phyloP scores from a whole-genome alignment of 2,888 invertebrate genomes.

The Dioctria rufipes region DNA sequence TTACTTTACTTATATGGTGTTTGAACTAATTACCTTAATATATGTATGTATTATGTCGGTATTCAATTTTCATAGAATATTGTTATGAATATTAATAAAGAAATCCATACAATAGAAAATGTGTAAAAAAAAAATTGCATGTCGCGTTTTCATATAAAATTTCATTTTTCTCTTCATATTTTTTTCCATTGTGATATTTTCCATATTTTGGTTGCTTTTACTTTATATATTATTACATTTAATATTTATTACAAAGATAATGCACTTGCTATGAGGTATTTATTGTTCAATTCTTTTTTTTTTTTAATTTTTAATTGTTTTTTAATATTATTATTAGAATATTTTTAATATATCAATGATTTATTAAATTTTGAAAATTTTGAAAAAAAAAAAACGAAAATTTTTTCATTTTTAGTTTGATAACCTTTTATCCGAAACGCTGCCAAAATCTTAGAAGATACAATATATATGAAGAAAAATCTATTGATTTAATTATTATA shows the following conservation, averaged over 20 bases:
- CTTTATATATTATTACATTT: constrained; percentile 54
- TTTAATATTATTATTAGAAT: constrained; percentile 9
- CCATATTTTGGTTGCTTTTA: constrained; percentile 38
- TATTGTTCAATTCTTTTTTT: constrained; percentile 57
- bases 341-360: background rate
- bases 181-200: constrained; percentile 31
- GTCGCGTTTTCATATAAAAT: too few species aligned
- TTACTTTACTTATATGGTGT: background rate
- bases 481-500: too few species aligned
- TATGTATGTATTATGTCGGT: too few species aligned
- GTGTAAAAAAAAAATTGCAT: too few species aligned
- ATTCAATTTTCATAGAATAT: too few species aligned
- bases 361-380: background rate
- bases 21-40: constrained; percentile 15
- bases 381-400: background rate
- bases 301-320: constrained; percentile 50
- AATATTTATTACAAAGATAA: constrained; percentile 58
- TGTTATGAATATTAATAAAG: too few species aligned
- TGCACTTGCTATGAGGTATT: constrained; percentile 64
- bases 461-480: background rate
- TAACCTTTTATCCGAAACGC: constrained; percentile 52
- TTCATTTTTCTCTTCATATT: background rate
- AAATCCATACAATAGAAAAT: too few species aligned
- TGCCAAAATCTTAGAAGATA: constrained; percentile 49
- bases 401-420: constrained; percentile 22